Percentiles rank a stretch among this genome's conserved stretches.
phyloP scores from a whole-genome alignment of 2,113 vertebrate genomes.

The Callipepla californica region DNA sequence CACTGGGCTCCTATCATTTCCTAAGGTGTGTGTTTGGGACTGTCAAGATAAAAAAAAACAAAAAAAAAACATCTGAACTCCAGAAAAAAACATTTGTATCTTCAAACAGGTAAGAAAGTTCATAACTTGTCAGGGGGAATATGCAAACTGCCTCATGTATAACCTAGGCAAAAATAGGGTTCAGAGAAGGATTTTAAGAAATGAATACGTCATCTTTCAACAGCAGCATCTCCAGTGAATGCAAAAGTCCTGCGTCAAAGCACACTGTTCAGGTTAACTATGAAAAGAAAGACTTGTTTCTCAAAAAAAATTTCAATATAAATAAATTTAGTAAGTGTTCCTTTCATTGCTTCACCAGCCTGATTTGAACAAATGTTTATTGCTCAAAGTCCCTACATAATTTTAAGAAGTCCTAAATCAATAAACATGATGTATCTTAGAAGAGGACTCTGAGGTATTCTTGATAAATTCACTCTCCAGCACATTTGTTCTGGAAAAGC shows the following conservation, averaged over 20 bases:
- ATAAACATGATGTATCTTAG: background rate
- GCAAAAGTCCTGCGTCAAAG: background rate
- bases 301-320: background rate
- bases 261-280: background rate
- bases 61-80: background rate
- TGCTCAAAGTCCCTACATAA: background rate
- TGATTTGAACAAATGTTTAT: background rate
- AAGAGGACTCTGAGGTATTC: background rate
- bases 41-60: background rate
- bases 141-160: background rate
- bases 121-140: background rate
- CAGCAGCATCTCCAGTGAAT: background rate
- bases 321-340: background rate
- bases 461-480: background rate
- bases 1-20: background rate
- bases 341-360: background rate
- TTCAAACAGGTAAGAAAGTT: background rate
- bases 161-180: background rate
- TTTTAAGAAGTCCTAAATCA: background rate
- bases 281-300: background rate
- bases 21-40: background rate
- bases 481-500: background rate
- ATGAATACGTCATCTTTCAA: background rate
- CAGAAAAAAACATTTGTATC: background rate
- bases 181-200: background rate